phyloP scores from a whole-genome alignment of 1,140 invertebrate genomes.

The Penaeus indicus region DNA sequence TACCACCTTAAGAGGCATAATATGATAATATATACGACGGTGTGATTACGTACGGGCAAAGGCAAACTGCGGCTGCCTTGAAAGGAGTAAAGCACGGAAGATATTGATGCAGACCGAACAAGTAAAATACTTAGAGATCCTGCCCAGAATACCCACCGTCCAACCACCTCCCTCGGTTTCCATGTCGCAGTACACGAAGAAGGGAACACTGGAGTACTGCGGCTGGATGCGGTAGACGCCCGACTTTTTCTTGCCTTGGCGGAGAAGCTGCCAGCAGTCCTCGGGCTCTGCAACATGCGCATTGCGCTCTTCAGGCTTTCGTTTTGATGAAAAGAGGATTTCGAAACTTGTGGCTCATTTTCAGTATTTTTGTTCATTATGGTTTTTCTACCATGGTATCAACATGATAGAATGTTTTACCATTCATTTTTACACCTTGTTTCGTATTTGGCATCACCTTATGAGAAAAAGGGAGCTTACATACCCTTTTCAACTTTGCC shows the following conservation, averaged over 20 bases:
- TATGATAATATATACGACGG: not conserved
- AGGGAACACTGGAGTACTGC: slow-evolving; percentile 69
- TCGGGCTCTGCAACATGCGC: slow-evolving; percentile 56
- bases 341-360: too few relatives aligned
- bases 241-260: slow-evolving; percentile 67
- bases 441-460: too few relatives aligned
- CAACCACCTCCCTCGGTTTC: slow-evolving; percentile 75
- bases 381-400: too few relatives aligned
- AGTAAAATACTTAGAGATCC: not conserved
- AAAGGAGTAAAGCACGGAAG: not conserved
- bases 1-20: not conserved
- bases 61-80: too few relatives aligned
- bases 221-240: slow-evolving; percentile 71
- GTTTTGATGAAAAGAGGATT: too few relatives aligned
- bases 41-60: too few relatives aligned
- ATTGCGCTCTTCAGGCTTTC: too few relatives aligned
- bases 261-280: slow-evolving; percentile 68
- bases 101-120: not conserved
- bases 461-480: not conserved
- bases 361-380: too few relatives aligned
- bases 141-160: slow-evolving; percentile 70
- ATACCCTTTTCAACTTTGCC: not conserved
- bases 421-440: too few relatives aligned
- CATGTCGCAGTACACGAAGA: slow-evolving; percentile 77
- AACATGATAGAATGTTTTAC: too few relatives aligned